These are phyloP conservation scores for Metacarcinus magister DNA, from an alignment of 2,888 invertebrate species.

Conservation along the genomic window DNA sequence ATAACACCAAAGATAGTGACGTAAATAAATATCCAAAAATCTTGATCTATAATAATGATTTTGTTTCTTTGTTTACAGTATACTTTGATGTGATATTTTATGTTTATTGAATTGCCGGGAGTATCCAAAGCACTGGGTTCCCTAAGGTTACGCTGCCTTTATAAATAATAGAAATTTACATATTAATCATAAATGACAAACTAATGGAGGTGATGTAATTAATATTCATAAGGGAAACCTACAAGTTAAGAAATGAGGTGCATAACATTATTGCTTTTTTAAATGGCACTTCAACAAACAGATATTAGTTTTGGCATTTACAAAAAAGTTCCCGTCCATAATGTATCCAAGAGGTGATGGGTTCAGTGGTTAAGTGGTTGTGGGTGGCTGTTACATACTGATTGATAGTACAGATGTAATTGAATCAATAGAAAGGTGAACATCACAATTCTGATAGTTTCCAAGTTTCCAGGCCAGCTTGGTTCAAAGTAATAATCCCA, in stretches of 20 bases:
- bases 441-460: not conserved
- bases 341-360: slow-evolving; percentile 10
- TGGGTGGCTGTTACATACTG: not conserved
- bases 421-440: not conserved
- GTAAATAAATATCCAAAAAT: too few relatives aligned
- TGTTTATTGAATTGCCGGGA: too few relatives aligned
- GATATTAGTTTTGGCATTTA: not conserved
- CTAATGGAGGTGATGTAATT: not conserved
- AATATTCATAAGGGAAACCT: not conserved
- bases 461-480: not conserved
- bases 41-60: too few relatives aligned
- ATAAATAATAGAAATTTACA: not conserved
- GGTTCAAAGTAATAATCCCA: not conserved
- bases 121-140: not conserved
- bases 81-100: too few relatives aligned
- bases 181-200: not conserved
- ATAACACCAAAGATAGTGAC: too few relatives aligned
- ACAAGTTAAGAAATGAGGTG: slow-evolving; percentile 12
- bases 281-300: not conserved
- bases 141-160: not conserved
- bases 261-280: slow-evolving; percentile 23
- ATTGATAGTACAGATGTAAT: not conserved
- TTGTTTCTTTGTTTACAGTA: too few relatives aligned
- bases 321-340: not conserved
- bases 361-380: not conserved